Base-by-base conservation (phyloP, 1,140 invertebrate genomes). In the Polypedilum pembai region DNA sequence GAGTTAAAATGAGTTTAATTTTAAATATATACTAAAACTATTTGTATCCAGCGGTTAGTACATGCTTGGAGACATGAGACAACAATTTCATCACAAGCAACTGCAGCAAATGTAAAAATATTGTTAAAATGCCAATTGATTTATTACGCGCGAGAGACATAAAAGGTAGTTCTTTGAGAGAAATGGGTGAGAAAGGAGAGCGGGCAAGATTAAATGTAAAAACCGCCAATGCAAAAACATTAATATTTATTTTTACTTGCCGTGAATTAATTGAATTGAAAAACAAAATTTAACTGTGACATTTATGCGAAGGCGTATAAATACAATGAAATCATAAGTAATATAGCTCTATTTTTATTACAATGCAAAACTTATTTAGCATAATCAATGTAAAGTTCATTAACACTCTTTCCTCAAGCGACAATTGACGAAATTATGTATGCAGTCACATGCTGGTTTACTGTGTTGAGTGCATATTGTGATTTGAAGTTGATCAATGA, bases 91-190 rank as follows among this genome's bases (percentile, higher is more conserved):
- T 56, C 45, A 56, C 12, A 15, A 15, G 12, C 4, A 12, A 56
- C 45, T 56, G 10, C 12, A 12, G 45, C 45, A 20, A 69, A 69
- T 69, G 65, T 18, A 69, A 69, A 69, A 69, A 69, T 69, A 20
- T 69, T 69, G 65, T 69, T 69, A 69, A 18, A 56, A 69, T 69
- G 17, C 65, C 65, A 69, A 69, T 69, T 69, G 65, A 69, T 69
- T 69, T 69, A 69, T 69, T 18, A 21, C 65, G 20, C 65, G 45
- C 45, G 45, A 56, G 2, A 33, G 45, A 56, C 45, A 56, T 56
- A 56, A 56, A 56, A 56, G 45, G 45, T n/a, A 56, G 45, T 56
- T 56, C 3, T 8, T 12, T 8, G 41, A 45, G 15, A 56, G 45
- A 56, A 56, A 56, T 56, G 45, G 45, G n/a, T 56, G 45, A n/a